These are phyloP conservation scores for Anguilla anguilla DNA, from an alignment of 2,797 vertebrate species.

Conservation along the genomic window DNA sequence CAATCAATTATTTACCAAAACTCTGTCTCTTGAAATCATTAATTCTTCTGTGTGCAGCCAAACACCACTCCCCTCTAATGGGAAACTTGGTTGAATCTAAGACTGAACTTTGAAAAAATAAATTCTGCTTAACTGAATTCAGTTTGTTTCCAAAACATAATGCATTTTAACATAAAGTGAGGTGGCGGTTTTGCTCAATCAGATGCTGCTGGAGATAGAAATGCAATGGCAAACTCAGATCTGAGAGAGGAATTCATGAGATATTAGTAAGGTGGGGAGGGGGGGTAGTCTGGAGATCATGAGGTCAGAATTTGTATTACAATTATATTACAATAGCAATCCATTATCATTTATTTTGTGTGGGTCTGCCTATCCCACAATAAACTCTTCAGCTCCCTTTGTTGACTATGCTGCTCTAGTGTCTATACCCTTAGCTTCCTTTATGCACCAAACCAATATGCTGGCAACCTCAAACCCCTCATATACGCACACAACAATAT, in stretches of 20 bases:
- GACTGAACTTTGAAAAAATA: conserved; percentile 56
- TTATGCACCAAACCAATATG: background rate
- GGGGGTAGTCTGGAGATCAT: conserved; percentile 11
- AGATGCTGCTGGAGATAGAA: conserved; percentile 14
- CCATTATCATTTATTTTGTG: background rate
- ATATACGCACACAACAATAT: background rate
- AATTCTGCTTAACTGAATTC: conserved; percentile 34
- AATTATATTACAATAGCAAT: background rate
- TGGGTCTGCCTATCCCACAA: background rate
- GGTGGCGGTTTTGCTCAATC: conserved; percentile 28
- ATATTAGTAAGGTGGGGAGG: background rate
- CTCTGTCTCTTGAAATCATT: conserved; percentile 99
- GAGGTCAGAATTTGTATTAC: conserved; percentile 19
- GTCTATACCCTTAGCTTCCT: background rate
- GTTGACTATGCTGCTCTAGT: background rate
- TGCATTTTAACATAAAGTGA: background rate
- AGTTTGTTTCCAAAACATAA: conserved; percentile 54
- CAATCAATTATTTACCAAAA: conserved; percentile 99
- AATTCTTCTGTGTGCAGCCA: conserved; percentile 94
- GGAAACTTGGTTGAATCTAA: conserved; percentile 77
- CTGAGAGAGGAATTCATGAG: background rate
- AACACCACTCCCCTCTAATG: conserved; percentile 85
- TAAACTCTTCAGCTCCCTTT: background rate
- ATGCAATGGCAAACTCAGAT: background rate
- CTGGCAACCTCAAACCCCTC: background rate